phyloP scores from a whole-genome alignment of 2,888 invertebrate species.

The Amphipyra tragopoginis region DNA sequence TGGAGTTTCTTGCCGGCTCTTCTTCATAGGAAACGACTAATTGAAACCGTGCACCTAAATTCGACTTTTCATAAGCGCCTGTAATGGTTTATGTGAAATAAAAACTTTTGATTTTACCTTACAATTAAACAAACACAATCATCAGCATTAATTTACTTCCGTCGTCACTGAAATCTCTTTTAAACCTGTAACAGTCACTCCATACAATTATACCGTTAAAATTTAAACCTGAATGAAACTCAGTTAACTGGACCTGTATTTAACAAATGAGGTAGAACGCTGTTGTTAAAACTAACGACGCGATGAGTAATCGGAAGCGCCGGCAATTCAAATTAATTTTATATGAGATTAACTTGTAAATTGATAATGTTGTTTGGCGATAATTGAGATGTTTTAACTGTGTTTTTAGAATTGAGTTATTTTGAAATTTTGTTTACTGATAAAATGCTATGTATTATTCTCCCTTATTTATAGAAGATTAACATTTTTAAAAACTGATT shows the following conservation, averaged over 20 bases:
- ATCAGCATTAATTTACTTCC: background rate
- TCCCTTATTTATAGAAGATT: too few species aligned
- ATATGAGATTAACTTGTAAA: slow-evolving; percentile 34
- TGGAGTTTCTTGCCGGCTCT: too few species aligned
- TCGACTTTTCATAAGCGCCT: too few species aligned
- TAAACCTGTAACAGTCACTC: slow-evolving; percentile 35
- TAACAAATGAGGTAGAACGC: slow-evolving; percentile 43
- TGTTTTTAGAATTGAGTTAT: background rate
- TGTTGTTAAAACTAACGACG: slow-evolving; percentile 34
- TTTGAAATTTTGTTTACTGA: too few species aligned
- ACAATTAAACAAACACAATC: too few species aligned
- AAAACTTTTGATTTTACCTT: too few species aligned
- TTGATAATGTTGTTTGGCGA: slow-evolving; percentile 10
- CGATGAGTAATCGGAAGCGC: slow-evolving; percentile 30
- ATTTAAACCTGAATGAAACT: slow-evolving; percentile 33
- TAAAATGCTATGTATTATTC: too few species aligned
- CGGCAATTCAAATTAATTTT: slow-evolving; percentile 37
- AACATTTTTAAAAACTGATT: too few species aligned
- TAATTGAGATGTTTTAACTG: slow-evolving; percentile 6
- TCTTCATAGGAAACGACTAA: too few species aligned
- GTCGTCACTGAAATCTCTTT: slow-evolving; percentile 29
- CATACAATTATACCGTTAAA: slow-evolving; percentile 46
- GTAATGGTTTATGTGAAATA: too few species aligned
- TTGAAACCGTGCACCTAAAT: too few species aligned
- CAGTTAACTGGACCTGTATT: slow-evolving; percentile 30